Evolutionary conservation across 2,113 vertebrate species (phyloP).

Genomic region (Panurus biarmicus): DNA sequence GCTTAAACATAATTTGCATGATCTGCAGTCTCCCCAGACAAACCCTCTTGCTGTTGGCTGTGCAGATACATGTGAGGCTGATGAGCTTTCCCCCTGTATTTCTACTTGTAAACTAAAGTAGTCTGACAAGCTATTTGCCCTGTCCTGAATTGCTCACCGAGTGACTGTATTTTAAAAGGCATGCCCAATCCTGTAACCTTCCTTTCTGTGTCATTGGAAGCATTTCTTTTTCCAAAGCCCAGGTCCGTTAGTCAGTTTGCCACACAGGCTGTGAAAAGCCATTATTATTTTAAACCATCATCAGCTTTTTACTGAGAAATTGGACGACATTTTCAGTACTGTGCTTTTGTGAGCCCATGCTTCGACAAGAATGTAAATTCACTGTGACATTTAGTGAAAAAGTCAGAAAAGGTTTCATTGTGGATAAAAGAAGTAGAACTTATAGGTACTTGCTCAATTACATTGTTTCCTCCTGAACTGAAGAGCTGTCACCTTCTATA

Average conservation of each 20-base stretch:
- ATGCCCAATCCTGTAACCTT: background rate
- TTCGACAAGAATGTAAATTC: background rate
- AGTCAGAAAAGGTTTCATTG: background rate
- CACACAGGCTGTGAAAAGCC: background rate
- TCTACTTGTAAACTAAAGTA: background rate
- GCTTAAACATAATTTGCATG: background rate
- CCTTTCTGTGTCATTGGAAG: background rate
- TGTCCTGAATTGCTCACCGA: background rate
- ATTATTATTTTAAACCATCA: background rate
- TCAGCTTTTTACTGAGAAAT: background rate
- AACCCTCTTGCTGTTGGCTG: background rate
- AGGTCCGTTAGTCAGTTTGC: background rate
- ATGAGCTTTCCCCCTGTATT: background rate
- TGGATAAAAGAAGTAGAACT: background rate
- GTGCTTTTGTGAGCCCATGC: background rate
- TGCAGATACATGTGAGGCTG: background rate
- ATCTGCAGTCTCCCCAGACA: background rate
- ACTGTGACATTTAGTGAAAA: background rate
- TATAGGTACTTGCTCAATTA: background rate
- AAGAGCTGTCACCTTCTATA: background rate
- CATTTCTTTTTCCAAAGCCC: background rate
- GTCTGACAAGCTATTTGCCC: background rate
- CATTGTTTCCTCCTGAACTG: background rate
- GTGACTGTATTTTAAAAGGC: background rate
- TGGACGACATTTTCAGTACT: background rate